A percentile compares a stretch with the other conserved stretches of the same genome.
phyloP scores from a whole-genome alignment of 2,888 invertebrate species.

The Drosophila meridiana region DNA sequence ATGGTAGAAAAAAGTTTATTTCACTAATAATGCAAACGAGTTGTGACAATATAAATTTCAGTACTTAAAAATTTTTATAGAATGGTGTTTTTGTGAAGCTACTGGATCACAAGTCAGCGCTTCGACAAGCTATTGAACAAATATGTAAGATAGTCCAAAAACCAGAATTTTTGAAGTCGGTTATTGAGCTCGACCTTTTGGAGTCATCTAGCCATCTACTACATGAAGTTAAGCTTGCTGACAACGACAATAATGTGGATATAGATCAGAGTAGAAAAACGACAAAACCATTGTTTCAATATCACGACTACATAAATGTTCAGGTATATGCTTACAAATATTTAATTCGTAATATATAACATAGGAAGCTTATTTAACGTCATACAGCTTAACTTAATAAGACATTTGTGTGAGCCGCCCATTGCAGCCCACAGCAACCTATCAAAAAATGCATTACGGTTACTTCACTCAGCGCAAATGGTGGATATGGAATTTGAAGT shows the following conservation, averaged over 20 bases:
- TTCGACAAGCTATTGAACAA: constrained; percentile 86
- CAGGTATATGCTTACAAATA: constrained; percentile 61
- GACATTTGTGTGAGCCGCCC: constrained; percentile 88
- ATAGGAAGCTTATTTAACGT: neutral
- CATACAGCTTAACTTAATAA: constrained; percentile 86
- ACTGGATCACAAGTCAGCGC: constrained; percentile 85
- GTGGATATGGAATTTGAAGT: constrained; percentile 90
- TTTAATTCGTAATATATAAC: neutral
- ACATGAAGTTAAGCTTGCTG: constrained; percentile 66
- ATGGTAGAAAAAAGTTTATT: neutral
- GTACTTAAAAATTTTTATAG: constrained; percentile 71
- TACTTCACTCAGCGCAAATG: constrained; percentile 86
- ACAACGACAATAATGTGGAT: constrained; percentile 64
- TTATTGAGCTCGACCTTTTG: constrained; percentile 87
- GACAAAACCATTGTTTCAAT: constrained; percentile 50
- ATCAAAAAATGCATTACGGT: constrained; percentile 87
- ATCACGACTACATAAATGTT: constrained; percentile 79
- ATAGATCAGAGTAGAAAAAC: constrained; percentile 47
- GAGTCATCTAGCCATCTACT: constrained; percentile 82
- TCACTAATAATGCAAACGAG: no score
- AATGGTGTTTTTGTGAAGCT: constrained; percentile 86
- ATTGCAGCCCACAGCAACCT: constrained; percentile 86
- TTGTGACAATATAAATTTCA: neutral
- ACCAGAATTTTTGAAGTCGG: constrained; percentile 87
- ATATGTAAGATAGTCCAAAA: constrained; percentile 87